Percentiles rank a stretch among this genome's conserved stretches.
These are phyloP conservation scores for Ctenomys sociabilis DNA, from an alignment of 2,113 vertebrate species.

Conservation along the genomic window DNA sequence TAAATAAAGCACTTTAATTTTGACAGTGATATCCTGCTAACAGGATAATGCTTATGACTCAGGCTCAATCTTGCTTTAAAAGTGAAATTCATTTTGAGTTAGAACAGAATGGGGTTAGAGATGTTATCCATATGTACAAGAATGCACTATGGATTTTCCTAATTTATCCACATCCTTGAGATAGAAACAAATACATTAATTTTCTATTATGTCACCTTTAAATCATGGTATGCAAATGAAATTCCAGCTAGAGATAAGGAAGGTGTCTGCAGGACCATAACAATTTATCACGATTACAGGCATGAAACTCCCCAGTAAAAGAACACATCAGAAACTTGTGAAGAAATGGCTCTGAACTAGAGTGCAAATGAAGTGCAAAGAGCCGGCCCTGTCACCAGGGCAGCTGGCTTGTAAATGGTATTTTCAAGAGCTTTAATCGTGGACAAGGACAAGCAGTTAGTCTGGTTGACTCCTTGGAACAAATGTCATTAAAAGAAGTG, in stretches of 20 bases:
- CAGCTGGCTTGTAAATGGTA: slow-evolving; percentile 53
- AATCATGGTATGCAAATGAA: slow-evolving; percentile 54
- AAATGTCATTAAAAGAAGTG: slow-evolving; percentile 66
- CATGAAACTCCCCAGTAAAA: not conserved
- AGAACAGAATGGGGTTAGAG: not conserved
- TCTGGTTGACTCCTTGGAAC: slow-evolving; percentile 66
- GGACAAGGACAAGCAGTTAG: slow-evolving; percentile 68
- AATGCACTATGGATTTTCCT: not conserved
- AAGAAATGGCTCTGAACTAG: slow-evolving; percentile 59
- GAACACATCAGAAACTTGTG: slow-evolving; percentile 48
- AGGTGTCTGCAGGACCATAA: not conserved
- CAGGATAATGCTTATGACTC: not conserved
- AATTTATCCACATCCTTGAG: slow-evolving; percentile 22
- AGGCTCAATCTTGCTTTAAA: not conserved
- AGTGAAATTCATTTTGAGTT: not conserved
- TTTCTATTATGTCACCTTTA: slow-evolving; percentile 50
- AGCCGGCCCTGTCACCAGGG: slow-evolving; percentile 40
- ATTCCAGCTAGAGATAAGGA: slow-evolving; percentile 61
- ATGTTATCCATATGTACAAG: not conserved
- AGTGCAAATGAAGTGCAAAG: slow-evolving; percentile 64
- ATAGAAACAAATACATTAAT: slow-evolving; percentile 57
- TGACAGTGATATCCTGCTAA: not conserved
- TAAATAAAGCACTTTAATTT: slow-evolving; percentile 19
- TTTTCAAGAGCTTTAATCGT: slow-evolving; percentile 70
- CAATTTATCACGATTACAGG: slow-evolving; percentile 49